Evolutionary conservation across 2,113 vertebrate species (phyloP).

Genomic region (Petrocephalus zakoni): DNA sequence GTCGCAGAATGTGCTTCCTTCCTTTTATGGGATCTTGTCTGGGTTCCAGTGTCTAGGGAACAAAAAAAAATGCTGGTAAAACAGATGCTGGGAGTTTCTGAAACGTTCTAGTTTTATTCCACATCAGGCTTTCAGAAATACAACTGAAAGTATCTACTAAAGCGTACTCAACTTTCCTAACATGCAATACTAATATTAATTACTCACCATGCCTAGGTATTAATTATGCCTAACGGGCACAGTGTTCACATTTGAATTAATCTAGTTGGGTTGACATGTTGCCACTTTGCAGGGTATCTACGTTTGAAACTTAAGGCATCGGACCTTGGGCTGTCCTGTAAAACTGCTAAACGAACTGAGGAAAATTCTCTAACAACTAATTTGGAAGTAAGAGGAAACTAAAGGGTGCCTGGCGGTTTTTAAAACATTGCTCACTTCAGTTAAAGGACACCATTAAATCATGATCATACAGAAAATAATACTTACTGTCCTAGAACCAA

Average conservation of each 20-base stretch:
- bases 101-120: background rate
- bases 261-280: background rate
- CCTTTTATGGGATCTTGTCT: background rate
- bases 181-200: background rate
- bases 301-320: background rate
- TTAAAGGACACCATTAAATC: too few species aligned
- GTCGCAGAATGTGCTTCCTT: background rate
- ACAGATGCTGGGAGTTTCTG: background rate
- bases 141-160: background rate
- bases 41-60: background rate
- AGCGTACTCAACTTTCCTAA: background rate
- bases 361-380: background rate
- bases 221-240: background rate
- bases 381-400: background rate
- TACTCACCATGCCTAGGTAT: background rate
- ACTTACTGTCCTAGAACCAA: too few species aligned
- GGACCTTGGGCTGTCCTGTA: background rate
- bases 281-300: background rate
- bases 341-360: background rate
- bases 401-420: background rate
- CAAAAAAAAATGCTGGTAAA: background rate
- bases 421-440: background rate
- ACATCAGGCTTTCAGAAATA: background rate
- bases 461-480: too few species aligned
- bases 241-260: background rate